A percentile compares a stretch with the other conserved stretches of the same genome.
Conservation (phyloP, 2,113 vertebrate genomes). For the Mobula hypostoma region DNA sequence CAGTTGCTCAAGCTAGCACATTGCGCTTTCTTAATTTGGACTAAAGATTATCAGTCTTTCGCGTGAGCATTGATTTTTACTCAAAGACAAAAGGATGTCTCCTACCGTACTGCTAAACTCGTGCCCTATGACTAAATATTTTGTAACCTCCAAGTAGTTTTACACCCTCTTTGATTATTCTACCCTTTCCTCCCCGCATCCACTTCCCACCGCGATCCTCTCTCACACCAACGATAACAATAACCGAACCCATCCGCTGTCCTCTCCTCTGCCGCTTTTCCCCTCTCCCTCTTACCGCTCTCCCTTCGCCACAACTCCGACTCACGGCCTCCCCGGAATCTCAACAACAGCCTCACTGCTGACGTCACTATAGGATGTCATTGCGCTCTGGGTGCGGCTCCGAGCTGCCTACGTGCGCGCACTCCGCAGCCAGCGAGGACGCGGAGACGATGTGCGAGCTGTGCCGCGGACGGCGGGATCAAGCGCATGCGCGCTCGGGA, state of each 20-base stretch:
- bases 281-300: neutral
- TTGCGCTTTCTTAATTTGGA: neutral
- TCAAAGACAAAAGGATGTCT: neutral
- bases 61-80: neutral
- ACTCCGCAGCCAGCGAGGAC: no score
- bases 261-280: neutral
- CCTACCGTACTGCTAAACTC: neutral
- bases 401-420: no score
- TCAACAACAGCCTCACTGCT: neutral
- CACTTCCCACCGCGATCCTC: neutral
- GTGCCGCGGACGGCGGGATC: no score
- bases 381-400: no score
- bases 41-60: neutral
- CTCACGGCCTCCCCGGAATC: neutral
- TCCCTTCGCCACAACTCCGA: neutral
- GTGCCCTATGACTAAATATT: no score
- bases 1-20: neutral
- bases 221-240: rapidly evolving
- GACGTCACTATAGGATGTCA: no score
- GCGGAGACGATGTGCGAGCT: no score
- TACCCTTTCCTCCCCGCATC: neutral
- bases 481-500: no score
- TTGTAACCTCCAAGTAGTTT: no score
- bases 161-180: no score
- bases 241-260: neutral